Conservation (phyloP, 2,113 vertebrate genomes). For the Ceyx melanurus region DNA sequence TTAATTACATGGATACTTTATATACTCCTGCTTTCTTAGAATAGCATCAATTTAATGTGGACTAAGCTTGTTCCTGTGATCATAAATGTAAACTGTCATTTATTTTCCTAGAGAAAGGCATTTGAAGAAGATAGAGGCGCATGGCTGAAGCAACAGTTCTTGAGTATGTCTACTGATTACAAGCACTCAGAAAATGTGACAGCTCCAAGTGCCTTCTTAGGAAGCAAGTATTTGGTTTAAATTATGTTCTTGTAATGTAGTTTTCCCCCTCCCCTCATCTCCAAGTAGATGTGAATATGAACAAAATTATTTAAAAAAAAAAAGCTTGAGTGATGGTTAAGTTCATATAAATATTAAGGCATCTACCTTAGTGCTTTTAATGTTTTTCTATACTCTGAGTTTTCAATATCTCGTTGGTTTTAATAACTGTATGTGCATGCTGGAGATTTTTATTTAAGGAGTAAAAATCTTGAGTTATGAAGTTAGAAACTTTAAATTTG, state of each 20-base stretch:
- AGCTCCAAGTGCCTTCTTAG: slow-evolving; percentile 84
- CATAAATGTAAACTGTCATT: not conserved
- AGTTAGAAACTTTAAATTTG: not conserved
- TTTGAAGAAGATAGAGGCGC: slow-evolving; percentile 91
- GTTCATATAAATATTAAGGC: not conserved
- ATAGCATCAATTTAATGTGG: not conserved
- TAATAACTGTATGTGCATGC: not conserved
- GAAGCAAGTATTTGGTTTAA: slow-evolving; percentile 80
- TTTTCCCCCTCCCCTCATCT: not conserved
- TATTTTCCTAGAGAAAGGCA: slow-evolving; percentile 82
- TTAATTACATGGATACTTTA: not conserved
- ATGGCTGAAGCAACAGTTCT: slow-evolving; percentile 96
- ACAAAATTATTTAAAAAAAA: not conserved
- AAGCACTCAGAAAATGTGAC: slow-evolving; percentile 83
- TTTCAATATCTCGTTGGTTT: not conserved
- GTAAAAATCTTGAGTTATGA: not conserved
- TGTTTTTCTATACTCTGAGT: not conserved
- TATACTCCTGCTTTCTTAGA: not conserved
- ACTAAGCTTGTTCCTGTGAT: not conserved
- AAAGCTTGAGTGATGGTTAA: not conserved
- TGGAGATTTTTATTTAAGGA: not conserved
- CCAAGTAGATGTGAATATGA: not conserved
- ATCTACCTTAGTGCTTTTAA: not conserved
- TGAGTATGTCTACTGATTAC: slow-evolving; percentile 89
- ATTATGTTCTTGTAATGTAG: not conserved